Percentiles rank a stretch among this genome's conserved stretches.
These are phyloP conservation scores for Leptoteleia sp. DNA, from an alignment of 1,140 invertebrate genomes.

Conservation along the genomic window DNA sequence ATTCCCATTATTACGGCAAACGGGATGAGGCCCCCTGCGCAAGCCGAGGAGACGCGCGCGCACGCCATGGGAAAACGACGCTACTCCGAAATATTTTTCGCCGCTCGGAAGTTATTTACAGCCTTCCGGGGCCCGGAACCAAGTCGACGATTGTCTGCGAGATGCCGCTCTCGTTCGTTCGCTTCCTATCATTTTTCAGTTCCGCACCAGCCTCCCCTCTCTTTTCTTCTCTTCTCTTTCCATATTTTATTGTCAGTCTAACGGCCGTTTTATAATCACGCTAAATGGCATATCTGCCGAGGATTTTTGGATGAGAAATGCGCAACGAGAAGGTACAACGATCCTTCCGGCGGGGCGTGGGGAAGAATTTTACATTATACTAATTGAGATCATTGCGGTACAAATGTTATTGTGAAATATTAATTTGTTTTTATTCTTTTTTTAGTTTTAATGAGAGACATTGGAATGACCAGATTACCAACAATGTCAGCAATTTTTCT, in stretches of 20 bases:
- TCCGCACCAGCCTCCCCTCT: not conserved
- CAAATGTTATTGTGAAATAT: too few species aligned
- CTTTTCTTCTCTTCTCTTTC: too few species aligned
- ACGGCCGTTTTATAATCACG: not conserved
- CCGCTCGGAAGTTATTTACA: conserved; percentile 21
- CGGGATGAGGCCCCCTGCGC: conserved; percentile 21
- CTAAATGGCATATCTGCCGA: conserved; percentile 3
- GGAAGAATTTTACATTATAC: too few species aligned
- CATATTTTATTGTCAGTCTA: conserved; percentile 1
- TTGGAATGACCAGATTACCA: too few species aligned
- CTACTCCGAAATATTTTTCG: conserved; percentile 26
- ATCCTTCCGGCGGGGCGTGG: too few species aligned
- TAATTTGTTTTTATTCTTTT: too few species aligned
- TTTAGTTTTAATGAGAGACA: too few species aligned
- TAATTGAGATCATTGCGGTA: too few species aligned
- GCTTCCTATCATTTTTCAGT: conserved; percentile 33
- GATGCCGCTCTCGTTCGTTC: too few species aligned
- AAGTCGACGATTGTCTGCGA: conserved; percentile 16
- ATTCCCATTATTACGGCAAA: conserved; percentile 37
- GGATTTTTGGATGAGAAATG: not conserved
- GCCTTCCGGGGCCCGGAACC: conserved; percentile 2
- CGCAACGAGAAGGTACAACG: not conserved
- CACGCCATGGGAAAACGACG: conserved; percentile 17
- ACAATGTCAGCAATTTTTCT: too few species aligned
- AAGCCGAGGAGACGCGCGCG: too few species aligned